Base-by-base conservation (phyloP, 2,888 invertebrate species). In the Hyposoter didymator region DNA sequence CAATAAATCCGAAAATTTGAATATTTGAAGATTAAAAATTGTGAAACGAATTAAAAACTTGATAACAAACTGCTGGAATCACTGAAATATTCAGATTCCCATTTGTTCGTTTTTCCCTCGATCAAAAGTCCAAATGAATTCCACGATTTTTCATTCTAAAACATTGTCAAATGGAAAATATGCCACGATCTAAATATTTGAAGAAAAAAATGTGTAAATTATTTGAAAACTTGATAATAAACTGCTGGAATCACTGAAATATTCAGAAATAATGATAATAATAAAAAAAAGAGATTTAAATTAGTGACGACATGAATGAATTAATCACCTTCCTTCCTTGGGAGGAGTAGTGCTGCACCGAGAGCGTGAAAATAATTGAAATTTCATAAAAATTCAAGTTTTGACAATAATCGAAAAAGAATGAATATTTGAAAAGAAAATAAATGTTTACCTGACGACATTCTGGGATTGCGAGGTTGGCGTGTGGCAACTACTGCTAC, bases 41-140 rank as follows among this genome's bases (percentile, higher is more conserved):
- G n/a, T n/a, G n/a, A n/a, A n/a, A n/a, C n/a, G n/a, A n/a, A n/a
- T n/a, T n/a, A n/a, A n/a, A n/a, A n/a, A n/a, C n/a, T n/a, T n/a
- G n/a, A n/a, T n/a, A 32, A 32, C 2, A 32, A 32, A 91, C 97
- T 97, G 89, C 97, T 96, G 85, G 97, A 97, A 94, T 97, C 97
- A 94, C 97, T 97, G 95, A 14, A 94, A 94, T 39, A 39, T 39
- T 39, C 39, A 52, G 55, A 72, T 70, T 39, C 12, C 2, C 55
- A 14, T 75, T 59, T 5, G 35, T 35, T 35, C 35, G 10, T 39
- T 1, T 39, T 5, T 39, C 4, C 39, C 7, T 39, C 39, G 39
- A 39, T 5, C 8, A 39, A 39, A 39, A 39, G 10, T 39, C 39
- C 0, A 10, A 39, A 39, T 39, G 7, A 10, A 39, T 39, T 39